Conservation (phyloP, 23 tunicate species). For the Ascidia mentula region DNA sequence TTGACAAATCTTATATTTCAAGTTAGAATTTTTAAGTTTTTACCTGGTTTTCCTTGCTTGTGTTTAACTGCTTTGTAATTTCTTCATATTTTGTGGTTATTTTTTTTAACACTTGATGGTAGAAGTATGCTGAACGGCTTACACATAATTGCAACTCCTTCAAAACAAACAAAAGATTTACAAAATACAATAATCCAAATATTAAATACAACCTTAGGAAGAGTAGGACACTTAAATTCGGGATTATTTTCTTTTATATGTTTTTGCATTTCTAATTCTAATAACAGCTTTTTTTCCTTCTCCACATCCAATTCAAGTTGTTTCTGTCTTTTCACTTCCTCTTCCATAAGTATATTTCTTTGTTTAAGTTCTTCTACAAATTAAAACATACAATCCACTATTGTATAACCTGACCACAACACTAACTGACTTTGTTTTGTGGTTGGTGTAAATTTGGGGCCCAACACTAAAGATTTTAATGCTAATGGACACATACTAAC, state of each 20-base stretch:
- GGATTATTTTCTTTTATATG: conserved; percentile 30
- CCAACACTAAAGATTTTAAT: no score
- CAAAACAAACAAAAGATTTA: background rate
- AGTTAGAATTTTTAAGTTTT: background rate
- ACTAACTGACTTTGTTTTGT: no score
- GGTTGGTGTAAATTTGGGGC: no score
- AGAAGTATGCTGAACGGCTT: conserved; percentile 46
- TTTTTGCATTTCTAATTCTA: conserved; percentile 26
- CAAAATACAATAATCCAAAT: background rate
- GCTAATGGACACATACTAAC: no score
- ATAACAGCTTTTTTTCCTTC: background rate
- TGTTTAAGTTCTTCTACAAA: background rate
- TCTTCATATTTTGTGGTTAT: conserved; percentile 20
- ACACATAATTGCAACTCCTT: conserved; percentile 48
- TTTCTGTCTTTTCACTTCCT: conserved; percentile 8
- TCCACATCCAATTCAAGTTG: conserved; percentile 4
- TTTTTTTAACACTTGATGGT: conserved; percentile 8
- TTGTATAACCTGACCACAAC: no score
- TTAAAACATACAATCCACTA: no score
- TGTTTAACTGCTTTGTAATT: conserved; percentile 19
- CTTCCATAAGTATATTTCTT: background rate
- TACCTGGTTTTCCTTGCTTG: conserved; percentile 26
- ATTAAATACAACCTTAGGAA: conserved; percentile 36
- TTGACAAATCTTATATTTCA: background rate
- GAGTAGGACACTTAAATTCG: conserved; percentile 26